These are phyloP conservation scores for Nothocercus julius DNA, from an alignment of 2,113 vertebrate species.

Conservation along the genomic window DNA sequence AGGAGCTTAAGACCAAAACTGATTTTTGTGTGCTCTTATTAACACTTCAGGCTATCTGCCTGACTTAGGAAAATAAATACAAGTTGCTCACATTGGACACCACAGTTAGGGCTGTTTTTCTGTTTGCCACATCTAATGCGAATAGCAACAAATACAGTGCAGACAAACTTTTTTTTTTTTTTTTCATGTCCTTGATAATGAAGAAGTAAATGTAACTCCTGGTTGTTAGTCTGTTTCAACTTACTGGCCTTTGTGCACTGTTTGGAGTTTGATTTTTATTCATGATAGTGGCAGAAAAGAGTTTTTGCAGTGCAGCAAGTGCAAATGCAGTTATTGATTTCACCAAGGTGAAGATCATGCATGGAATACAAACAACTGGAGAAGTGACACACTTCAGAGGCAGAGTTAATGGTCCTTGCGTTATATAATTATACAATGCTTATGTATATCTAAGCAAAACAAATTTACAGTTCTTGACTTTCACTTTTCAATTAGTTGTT, in stretches of 20 bases:
- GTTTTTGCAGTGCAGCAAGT: background rate
- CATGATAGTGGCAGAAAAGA: background rate
- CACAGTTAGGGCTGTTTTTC: background rate
- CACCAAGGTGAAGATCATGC: background rate
- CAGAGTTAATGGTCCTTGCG: background rate
- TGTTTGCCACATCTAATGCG: background rate
- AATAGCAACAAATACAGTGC: background rate
- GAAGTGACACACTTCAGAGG: background rate
- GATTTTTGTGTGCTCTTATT: background rate
- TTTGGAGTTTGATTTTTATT: constrained; percentile 36
- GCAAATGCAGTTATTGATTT: constrained; percentile 20
- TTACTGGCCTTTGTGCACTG: background rate
- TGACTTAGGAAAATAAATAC: background rate
- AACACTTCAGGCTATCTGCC: background rate
- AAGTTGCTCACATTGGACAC: background rate
- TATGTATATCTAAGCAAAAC: background rate
- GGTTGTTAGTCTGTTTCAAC: background rate
- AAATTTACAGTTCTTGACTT: background rate
- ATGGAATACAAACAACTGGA: background rate
- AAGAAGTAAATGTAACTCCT: background rate
- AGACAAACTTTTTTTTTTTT: background rate
- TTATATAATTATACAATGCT: background rate
- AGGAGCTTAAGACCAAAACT: background rate
- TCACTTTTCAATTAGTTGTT: background rate
- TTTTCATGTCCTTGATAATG: background rate